A percentile compares a stretch with the other conserved stretches of the same genome.
Evolutionary conservation across 1,140 invertebrate genomes (phyloP).

Genomic region (Sitophilus oryzae): DNA sequence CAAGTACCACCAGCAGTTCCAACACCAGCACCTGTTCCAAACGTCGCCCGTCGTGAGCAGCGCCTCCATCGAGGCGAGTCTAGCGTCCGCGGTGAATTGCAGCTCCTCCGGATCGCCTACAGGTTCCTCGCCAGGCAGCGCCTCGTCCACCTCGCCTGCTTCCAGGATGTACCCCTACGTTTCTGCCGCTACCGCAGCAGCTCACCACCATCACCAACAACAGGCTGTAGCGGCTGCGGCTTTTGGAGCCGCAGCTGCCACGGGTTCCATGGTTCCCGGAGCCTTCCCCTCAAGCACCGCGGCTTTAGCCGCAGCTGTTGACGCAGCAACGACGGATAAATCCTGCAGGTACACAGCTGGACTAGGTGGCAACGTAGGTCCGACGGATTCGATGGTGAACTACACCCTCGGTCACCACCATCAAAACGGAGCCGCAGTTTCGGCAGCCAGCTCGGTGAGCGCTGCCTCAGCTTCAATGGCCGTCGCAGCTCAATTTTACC

Average conservation of each 20-base stretch:
- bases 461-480: conserved; percentile 70
- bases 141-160: conserved; percentile 54
- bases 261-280: conserved; percentile 61
- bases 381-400: conserved; percentile 72
- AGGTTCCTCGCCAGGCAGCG: conserved; percentile 49
- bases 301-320: conserved; percentile 57
- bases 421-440: conserved; percentile 64
- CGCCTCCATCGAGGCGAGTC: conserved; percentile 47
- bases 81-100: conserved; percentile 47
- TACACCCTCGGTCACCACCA: conserved; percentile 69
- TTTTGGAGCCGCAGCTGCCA: conserved; percentile 57
- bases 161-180: conserved; percentile 70
- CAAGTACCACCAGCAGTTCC: conserved; percentile 82
- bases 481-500: conserved; percentile 80
- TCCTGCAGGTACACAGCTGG: conserved; percentile 70
- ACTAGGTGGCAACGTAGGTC: conserved; percentile 56
- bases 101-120: conserved; percentile 47
- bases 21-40: conserved; percentile 59
- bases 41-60: conserved; percentile 44
- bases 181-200: conserved; percentile 59
- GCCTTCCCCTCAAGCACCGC: conserved; percentile 50
- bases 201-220: conserved; percentile 65
- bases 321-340: conserved; percentile 60
- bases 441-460: conserved; percentile 53
- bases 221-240: conserved; percentile 62